phyloP scores from a whole-genome alignment of 2,888 invertebrate genomes.

The Chouioia cunea region DNA sequence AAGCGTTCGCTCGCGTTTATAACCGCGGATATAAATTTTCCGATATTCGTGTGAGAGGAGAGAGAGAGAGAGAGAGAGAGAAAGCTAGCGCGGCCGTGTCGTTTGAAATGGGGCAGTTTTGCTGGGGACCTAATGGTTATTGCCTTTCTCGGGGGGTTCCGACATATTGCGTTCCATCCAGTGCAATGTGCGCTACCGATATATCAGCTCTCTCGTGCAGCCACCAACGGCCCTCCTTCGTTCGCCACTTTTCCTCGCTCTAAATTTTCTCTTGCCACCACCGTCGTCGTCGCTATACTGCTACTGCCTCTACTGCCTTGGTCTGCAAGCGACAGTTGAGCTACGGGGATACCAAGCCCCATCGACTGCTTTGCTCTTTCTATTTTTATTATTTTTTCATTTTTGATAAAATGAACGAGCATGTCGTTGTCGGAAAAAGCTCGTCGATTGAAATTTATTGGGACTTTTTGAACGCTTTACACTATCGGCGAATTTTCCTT shows the following conservation, averaged over 20 bases:
- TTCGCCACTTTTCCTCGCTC: conserved; percentile 33
- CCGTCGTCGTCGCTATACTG: conserved; percentile 62
- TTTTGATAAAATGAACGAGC: too few species aligned
- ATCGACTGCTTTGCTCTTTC: too few species aligned
- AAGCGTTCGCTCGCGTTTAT: conserved; percentile 65
- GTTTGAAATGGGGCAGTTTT: conserved; percentile 75
- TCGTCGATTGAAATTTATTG: too few species aligned
- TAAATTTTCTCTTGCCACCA: conserved; percentile 33
- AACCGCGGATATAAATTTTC: conserved; percentile 66
- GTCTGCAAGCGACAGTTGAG: too few species aligned
- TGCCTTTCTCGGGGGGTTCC: background rate
- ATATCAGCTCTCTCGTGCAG: too few species aligned
- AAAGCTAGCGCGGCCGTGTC: conserved; percentile 65
- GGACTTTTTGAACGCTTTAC: too few species aligned
- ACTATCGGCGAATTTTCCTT: too few species aligned
- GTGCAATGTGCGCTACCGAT: conserved; percentile 52
- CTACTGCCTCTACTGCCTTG: too few species aligned
- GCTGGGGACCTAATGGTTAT: conserved; percentile 74
- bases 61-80: conserved; percentile 1
- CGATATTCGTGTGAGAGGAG: conserved; percentile 71
- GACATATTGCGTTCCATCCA: conserved; percentile 42
- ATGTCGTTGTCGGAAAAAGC: too few species aligned
- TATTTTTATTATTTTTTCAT: too few species aligned
- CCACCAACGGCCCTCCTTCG: too few species aligned
- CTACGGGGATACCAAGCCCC: too few species aligned